Conservation (phyloP, 1,140 invertebrate genomes). For the Berghia stephanieae region DNA sequence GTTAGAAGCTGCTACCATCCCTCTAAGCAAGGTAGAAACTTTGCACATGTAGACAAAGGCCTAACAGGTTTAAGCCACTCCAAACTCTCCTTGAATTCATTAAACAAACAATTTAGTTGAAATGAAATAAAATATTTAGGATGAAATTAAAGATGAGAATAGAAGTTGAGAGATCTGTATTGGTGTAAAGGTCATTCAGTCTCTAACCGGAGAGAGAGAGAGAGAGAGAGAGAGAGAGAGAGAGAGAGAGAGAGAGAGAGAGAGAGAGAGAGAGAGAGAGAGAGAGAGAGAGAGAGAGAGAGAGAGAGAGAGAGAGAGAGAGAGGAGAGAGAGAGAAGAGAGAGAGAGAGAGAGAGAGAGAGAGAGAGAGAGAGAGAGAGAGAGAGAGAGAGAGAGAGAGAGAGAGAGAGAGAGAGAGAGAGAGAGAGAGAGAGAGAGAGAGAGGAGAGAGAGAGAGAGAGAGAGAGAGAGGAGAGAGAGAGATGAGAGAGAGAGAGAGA, state of each 20-base stretch:
- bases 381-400: background rate
- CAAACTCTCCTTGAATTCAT: background rate
- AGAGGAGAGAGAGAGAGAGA: background rate
- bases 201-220: background rate
- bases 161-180: background rate
- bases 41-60: background rate
- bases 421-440: too few species aligned
- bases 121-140: background rate
- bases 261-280: background rate
- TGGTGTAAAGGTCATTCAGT: too few species aligned
- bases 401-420: constrained; percentile 3
- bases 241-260: background rate
- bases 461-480: too few species aligned
- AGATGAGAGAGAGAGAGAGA: background rate
- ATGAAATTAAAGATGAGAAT: background rate
- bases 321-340: background rate
- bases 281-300: constrained; percentile 21
- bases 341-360: background rate
- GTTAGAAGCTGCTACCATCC: too few species aligned
- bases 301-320: constrained; percentile 19
- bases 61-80: background rate
- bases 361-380: background rate
- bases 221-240: background rate
- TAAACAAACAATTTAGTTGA: background rate
- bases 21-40: background rate